phyloP scores from a whole-genome alignment of 2,113 vertebrate genomes.

The Nyctereutes procyonoides region DNA sequence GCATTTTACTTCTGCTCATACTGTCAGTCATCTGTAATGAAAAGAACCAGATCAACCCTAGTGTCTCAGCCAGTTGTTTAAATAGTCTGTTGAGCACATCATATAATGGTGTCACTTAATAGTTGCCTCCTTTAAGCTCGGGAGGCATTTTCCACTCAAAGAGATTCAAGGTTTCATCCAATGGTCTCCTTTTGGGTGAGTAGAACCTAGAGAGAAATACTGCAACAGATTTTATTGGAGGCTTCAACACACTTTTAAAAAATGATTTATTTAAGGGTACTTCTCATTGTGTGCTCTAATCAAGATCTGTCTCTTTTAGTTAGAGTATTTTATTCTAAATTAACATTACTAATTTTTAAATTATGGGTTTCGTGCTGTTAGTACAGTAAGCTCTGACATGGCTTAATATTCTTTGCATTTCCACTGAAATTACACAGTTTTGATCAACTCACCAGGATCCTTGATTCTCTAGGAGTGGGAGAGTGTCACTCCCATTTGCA shows the following conservation, averaged over 20 bases:
- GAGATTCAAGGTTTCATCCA: neutral
- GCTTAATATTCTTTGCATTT: neutral
- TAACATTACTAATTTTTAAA: slow-evolving; percentile 13
- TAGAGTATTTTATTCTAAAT: slow-evolving; percentile 34
- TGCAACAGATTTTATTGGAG: neutral
- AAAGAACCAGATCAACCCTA: neutral
- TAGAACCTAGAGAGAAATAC: neutral
- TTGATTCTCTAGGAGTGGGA: neutral
- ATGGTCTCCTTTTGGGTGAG: neutral
- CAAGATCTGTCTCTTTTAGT: neutral
- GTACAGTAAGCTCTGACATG: neutral
- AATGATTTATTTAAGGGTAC: neutral
- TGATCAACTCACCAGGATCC: neutral
- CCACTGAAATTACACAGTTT: neutral
- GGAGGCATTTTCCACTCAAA: neutral
- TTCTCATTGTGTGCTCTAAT: neutral
- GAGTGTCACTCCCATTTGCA: neutral
- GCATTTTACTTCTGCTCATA: neutral
- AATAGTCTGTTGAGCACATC: neutral
- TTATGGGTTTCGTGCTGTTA: neutral
- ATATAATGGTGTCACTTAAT: neutral
- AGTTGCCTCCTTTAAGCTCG: neutral
- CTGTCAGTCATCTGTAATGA: neutral
- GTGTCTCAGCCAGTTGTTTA: slow-evolving; percentile 32
- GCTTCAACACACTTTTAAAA: neutral